phyloP scores from a whole-genome alignment of 2,113 vertebrate genomes.

The Nycticorax nycticorax region DNA sequence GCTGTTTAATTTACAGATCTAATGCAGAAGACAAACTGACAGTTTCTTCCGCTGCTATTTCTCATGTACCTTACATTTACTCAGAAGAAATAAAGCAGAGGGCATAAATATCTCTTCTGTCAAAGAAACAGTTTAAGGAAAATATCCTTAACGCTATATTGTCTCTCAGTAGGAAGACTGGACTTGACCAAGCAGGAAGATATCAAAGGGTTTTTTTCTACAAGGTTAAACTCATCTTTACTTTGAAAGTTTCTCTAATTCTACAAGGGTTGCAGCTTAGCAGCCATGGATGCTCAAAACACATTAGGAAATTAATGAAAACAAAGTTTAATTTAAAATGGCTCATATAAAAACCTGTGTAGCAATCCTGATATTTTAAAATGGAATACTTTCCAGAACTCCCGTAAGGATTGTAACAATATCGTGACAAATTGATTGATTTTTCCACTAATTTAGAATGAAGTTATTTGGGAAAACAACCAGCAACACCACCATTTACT shows the following conservation, averaged over 20 bases:
- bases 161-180: background rate
- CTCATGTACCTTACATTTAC: background rate
- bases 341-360: background rate
- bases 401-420: background rate
- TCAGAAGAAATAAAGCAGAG: background rate
- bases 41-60: background rate
- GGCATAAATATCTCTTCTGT: background rate
- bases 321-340: background rate
- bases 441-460: background rate
- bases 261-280: background rate
- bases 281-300: background rate
- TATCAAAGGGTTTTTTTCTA: background rate
- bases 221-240: background rate
- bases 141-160: background rate
- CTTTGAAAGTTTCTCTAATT: background rate
- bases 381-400: background rate
- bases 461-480: background rate
- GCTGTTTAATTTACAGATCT: background rate
- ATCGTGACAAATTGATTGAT: background rate
- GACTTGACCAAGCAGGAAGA: background rate
- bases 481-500: background rate
- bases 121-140: background rate
- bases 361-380: background rate
- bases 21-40: background rate
- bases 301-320: background rate